Evolutionary conservation across 2,113 vertebrate genomes (phyloP).

Genomic region (Elanoides forficatus): DNA sequence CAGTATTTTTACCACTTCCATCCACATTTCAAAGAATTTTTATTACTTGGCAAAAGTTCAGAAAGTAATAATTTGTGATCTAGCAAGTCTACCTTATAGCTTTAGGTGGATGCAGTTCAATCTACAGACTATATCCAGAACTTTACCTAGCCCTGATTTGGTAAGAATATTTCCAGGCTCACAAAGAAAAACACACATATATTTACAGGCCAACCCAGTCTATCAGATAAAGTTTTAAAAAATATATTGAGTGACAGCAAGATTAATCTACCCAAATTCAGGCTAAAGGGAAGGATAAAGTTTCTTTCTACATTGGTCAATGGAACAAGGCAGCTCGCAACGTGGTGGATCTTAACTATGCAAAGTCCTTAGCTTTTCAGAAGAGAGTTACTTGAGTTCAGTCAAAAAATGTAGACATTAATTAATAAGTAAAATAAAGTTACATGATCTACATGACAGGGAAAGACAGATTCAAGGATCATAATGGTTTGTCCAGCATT

Average conservation of each 20-base stretch:
- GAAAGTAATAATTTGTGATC: background rate
- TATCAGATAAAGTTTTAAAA: background rate
- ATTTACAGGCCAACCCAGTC: background rate
- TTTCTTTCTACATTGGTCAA: background rate
- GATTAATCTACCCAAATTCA: background rate
- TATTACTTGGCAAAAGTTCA: background rate
- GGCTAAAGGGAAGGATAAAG: background rate
- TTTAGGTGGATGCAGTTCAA: background rate
- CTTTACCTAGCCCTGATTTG: background rate
- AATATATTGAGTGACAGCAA: background rate
- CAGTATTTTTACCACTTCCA: background rate
- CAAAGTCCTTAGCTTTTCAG: background rate
- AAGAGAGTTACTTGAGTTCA: background rate
- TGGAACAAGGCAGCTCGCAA: background rate
- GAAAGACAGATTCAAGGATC: background rate
- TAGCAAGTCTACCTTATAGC: background rate
- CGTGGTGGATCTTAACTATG: background rate
- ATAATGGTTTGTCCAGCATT: background rate
- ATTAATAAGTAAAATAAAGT: background rate
- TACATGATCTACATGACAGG: background rate
- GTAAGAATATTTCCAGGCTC: background rate
- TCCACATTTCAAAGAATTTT: background rate
- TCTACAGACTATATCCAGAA: background rate
- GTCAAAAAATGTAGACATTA: background rate
- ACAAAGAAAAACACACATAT: background rate